Conservation (phyloP, 2,113 vertebrate genomes). For the Micronycteris hirsuta region DNA sequence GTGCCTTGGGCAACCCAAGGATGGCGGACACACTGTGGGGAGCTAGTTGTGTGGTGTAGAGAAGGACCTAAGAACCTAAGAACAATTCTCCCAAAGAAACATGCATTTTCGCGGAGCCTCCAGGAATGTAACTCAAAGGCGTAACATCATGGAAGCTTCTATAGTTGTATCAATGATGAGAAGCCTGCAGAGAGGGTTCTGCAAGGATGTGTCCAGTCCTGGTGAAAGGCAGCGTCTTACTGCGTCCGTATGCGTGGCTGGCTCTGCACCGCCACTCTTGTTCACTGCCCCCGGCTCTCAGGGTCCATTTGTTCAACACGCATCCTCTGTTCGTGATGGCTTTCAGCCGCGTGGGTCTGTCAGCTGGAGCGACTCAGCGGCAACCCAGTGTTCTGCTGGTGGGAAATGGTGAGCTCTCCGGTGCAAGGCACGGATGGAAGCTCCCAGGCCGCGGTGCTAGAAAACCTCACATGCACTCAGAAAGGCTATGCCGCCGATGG, state of each 20-base stretch:
- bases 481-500: background rate
- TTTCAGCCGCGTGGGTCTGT: background rate
- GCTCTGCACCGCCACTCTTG: background rate
- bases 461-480: background rate
- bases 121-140: background rate
- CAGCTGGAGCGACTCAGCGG: background rate
- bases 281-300: background rate
- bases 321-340: background rate
- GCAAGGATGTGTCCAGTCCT: background rate
- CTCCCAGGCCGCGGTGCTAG: background rate
- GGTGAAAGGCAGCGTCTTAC: background rate
- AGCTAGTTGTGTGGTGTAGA: background rate
- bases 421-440: background rate
- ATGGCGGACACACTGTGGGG: background rate
- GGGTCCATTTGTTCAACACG: background rate
- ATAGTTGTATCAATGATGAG: background rate
- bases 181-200: background rate
- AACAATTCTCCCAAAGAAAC: background rate
- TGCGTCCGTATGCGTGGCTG: background rate
- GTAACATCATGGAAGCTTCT: background rate
- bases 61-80: background rate
- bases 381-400: background rate
- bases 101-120: background rate
- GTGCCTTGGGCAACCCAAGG: background rate
- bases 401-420: background rate